phyloP scores from a whole-genome alignment of 1,140 invertebrate species.

The Drosophila trapezifrons region DNA sequence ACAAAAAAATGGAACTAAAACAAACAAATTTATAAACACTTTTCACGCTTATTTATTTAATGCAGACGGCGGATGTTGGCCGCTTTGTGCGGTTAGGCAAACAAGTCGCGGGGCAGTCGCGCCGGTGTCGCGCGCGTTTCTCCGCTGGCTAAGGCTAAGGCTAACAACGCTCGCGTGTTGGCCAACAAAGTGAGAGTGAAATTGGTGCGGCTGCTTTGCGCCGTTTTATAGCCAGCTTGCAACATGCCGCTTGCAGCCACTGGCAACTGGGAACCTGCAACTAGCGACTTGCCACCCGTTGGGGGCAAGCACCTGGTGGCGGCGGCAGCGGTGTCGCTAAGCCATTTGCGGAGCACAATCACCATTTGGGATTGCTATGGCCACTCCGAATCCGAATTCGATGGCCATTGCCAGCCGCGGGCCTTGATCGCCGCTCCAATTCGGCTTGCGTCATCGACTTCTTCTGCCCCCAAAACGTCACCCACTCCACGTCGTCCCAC shows the following conservation, averaged over 20 bases:
- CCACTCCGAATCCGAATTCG: neutral
- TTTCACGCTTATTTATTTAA: conserved; percentile 44
- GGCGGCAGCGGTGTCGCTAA: conserved; percentile 7
- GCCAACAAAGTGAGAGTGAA: conserved; percentile 79
- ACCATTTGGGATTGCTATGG: conserved; percentile 29
- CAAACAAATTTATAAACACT: conserved; percentile 49
- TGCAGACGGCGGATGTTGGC: conserved; percentile 1
- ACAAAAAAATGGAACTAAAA: conserved; percentile 18
- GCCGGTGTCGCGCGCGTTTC: conserved; percentile 17
- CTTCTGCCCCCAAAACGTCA: neutral
- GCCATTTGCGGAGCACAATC: conserved; percentile 48
- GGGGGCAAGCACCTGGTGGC: conserved; percentile 72
- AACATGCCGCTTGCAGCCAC: conserved; percentile 31
- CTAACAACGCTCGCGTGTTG: conserved; percentile 47
- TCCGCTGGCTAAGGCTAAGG: conserved; percentile 5
- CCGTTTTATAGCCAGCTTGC: conserved; percentile 63
- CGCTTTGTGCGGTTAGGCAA: conserved; percentile 3
- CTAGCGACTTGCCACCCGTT: conserved; percentile 40
- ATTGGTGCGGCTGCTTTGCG: conserved; percentile 49
- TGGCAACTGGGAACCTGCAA: conserved; percentile 13
- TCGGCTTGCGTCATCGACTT: conserved; percentile 33
- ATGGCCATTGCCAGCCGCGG: conserved; percentile 32
- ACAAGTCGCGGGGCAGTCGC: conserved; percentile 5
- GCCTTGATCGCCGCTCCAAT: conserved; percentile 24
- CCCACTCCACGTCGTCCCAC: neutral